A percentile compares a stretch with the other conserved stretches of the same genome.
Evolutionary conservation across 2,797 vertebrate genomes (phyloP).

Genomic region (Mastacembelus armatus): DNA sequence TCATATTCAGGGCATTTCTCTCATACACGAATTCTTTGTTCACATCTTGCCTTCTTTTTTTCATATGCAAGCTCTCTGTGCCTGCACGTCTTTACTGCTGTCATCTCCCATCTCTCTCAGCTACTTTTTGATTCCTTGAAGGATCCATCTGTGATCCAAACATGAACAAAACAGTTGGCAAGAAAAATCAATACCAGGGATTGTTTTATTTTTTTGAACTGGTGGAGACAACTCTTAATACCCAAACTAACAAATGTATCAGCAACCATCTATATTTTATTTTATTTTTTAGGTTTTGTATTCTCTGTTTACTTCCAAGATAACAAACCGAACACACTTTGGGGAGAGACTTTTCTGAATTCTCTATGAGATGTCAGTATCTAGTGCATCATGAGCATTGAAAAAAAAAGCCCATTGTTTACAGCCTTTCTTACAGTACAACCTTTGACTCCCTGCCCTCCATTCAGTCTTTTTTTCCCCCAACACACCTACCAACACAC

Average conservation of each 20-base stretch:
- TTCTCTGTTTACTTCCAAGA: background rate
- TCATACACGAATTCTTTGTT: background rate
- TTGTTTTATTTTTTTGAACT: slow-evolving; percentile 2
- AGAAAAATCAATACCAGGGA: background rate
- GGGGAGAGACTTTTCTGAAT: background rate
- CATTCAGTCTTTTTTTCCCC: background rate
- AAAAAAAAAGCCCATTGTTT: background rate
- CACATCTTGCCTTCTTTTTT: slow-evolving; percentile 7
- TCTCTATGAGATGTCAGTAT: background rate
- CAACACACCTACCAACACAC: slow-evolving; percentile 7
- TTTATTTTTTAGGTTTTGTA: background rate
- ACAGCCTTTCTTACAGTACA: no score
- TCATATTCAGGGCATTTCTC: background rate
- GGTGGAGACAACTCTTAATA: background rate
- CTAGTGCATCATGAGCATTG: background rate
- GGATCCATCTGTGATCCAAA: slow-evolving; percentile 4
- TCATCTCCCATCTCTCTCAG: slow-evolving; percentile 9
- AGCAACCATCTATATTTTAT: background rate
- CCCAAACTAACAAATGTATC: background rate
- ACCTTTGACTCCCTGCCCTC: background rate
- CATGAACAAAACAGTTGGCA: slow-evolving; percentile 4
- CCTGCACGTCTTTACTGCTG: slow-evolving; percentile 2
- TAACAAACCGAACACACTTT: background rate
- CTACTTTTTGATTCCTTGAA: background rate
- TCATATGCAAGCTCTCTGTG: slow-evolving; percentile 1